These are phyloP conservation scores for Sarcophaga subvicina DNA, from an alignment of 2,888 invertebrate species.

Conservation along the genomic window DNA sequence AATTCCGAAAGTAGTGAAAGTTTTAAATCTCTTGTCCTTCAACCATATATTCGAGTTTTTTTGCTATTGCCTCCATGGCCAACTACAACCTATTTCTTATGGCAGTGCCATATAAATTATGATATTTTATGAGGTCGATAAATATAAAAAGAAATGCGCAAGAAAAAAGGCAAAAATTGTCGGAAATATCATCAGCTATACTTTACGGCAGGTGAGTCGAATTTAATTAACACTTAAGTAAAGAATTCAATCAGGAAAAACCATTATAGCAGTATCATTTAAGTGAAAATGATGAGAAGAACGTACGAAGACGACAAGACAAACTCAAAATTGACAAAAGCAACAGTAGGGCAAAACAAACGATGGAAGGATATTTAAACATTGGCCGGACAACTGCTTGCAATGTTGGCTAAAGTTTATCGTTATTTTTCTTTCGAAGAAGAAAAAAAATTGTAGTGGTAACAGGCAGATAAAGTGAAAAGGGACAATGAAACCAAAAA, in stretches of 20 bases:
- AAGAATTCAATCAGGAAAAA: slow-evolving; percentile 60
- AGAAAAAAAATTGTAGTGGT: not conserved
- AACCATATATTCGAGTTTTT: no score
- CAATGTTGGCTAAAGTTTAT: slow-evolving; percentile 30
- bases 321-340: slow-evolving; percentile 17
- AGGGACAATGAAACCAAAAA: not conserved
- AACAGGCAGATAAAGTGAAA: not conserved
- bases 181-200: slow-evolving; percentile 18
- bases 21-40: no score
- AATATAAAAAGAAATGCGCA: not conserved
- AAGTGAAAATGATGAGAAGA: slow-evolving; percentile 48
- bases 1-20: no score
- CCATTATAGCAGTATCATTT: slow-evolving; percentile 47
- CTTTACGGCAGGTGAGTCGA: slow-evolving; percentile 32
- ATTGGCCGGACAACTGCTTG: not conserved
- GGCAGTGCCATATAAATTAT: not conserved
- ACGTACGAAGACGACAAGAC: slow-evolving; percentile 1
- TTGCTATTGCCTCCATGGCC: no score
- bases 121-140: not conserved
- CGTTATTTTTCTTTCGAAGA: not conserved
- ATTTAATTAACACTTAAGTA: slow-evolving; percentile 62
- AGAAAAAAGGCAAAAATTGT: slow-evolving; percentile 9
- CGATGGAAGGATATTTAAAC: not conserved
- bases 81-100: no score
- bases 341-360: slow-evolving; percentile 18